Base-by-base conservation (phyloP, 2,888 invertebrate species). In the Sesia bembeciformis region DNA sequence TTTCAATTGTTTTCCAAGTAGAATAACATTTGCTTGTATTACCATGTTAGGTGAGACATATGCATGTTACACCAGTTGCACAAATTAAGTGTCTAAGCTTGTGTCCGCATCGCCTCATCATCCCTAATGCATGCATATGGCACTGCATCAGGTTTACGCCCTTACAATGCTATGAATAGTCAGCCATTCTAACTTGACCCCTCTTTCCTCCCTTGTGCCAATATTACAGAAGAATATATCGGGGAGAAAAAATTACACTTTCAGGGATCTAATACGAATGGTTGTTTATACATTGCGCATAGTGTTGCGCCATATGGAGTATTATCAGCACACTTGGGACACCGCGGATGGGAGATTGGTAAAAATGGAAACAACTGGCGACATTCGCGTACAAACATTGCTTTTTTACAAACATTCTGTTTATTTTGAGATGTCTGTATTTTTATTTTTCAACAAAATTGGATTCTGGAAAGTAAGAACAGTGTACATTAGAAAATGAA, bases 51-150 rank as follows among this genome's bases (percentile, higher is more conserved):
- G 51, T 41, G 51, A 54, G 39, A 53, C 53, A 53, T 53, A 46
- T 53, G 43, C 40, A 52, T 57, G 68, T 23, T 23, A 23, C 23
- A 65, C 78, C 83, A 84, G 81, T 83, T 84, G 85, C 72, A 72
- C 73, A 77, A 81, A 82, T 81, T 81, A 81, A 81, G 77, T 74
- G 65, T 63, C 64, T 57, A 67, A 71, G 72, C 73, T 78, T 77
- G 81, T 77, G 78, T 80, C 74, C 76, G 76, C 76, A 77, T 78
- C 76, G 80, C 81, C 76, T 79, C 85, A 83, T 84, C 81, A 72
- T 74, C 78, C 80, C 78, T 87, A 88, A 88, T 86, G 87, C 86
- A 82, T 86, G 80, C 88, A 88, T 85, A 88, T 88, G 88, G 82
- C 84, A 82, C 81, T 81, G 80, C 78, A 83, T 81, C 80, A 81